Percentiles rank a stretch among this genome's conserved stretches.
Conservation (phyloP, 2,888 invertebrate species). For the Disparrhopalites patrizii region DNA sequence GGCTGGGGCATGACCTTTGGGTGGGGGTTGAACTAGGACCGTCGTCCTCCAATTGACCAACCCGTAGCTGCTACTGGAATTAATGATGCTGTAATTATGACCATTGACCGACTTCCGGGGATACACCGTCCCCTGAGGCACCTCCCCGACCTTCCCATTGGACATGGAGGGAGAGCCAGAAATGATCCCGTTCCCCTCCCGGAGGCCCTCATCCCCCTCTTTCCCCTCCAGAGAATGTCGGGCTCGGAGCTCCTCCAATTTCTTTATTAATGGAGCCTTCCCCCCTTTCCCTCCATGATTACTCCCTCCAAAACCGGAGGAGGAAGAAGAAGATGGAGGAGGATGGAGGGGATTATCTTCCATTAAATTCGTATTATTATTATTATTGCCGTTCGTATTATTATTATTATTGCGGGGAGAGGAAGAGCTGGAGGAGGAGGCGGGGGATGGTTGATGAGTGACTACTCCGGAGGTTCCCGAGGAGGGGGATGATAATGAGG, state of each 20-base stretch:
- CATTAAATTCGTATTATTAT: neutral
- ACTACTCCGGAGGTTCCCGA: neutral
- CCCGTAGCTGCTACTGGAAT: conserved; percentile 3
- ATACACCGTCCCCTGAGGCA: neutral
- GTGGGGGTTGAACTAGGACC: conserved; percentile 43
- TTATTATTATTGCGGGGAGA: conserved; percentile 1
- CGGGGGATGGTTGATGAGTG: neutral
- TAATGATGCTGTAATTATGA: neutral
- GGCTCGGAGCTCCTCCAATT: neutral
- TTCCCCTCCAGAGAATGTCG: neutral
- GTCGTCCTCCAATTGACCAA: conserved; percentile 43
- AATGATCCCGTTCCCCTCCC: neutral
- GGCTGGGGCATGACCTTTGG: conserved; percentile 33
- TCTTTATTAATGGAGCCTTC: conserved; percentile 2
- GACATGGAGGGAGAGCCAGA: too few species aligned
- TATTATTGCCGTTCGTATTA: too few species aligned
- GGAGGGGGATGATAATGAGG: conserved; percentile 1
- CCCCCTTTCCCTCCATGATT: neutral
- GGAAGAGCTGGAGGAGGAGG: neutral
- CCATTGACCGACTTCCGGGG: neutral
- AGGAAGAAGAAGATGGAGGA: neutral
- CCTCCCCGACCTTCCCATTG: neutral
- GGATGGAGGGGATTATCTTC: neutral
- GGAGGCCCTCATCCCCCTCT: neutral
- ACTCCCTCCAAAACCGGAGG: too few species aligned